Evolutionary conservation across 92 coral and sea anemone species (phyloP).

Genomic region (Actinostola sp.): DNA sequence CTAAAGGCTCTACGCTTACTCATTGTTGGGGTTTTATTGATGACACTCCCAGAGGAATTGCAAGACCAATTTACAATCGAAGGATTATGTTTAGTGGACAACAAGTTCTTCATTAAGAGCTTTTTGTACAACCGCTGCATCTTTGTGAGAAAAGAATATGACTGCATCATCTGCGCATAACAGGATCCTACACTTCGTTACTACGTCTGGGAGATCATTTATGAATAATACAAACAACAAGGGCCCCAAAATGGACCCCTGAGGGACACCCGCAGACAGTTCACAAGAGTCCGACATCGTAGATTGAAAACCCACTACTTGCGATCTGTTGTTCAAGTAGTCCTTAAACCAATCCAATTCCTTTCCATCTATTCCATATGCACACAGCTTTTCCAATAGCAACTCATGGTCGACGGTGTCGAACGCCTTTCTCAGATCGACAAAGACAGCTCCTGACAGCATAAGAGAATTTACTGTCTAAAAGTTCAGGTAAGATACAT

Average conservation of each 20-base stretch:
- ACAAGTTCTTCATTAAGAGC: too few relatives aligned
- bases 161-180: slow-evolving; percentile 20
- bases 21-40: too few relatives aligned
- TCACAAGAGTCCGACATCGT: background rate
- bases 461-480: too few relatives aligned
- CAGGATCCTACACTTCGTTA: background rate
- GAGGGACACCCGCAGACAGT: slow-evolving; percentile 24
- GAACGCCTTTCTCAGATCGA: slow-evolving; percentile 34
- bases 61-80: slow-evolving; percentile 22
- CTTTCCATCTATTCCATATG: slow-evolving; percentile 20
- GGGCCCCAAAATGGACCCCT: slow-evolving; percentile 31
- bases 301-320: slow-evolving; percentile 8
- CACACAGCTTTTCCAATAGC: slow-evolving; percentile 20
- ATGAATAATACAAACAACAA: slow-evolving; percentile 20
- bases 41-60: too few relatives aligned
- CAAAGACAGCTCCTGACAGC: too few relatives aligned
- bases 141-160: background rate
- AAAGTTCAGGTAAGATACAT: too few relatives aligned
- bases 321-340: background rate
- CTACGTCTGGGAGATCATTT: slow-evolving; percentile 27
- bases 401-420: slow-evolving; percentile 19
- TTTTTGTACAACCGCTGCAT: too few relatives aligned
- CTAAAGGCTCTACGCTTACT: too few relatives aligned
- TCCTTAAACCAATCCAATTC: slow-evolving; percentile 14
- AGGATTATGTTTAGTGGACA: slow-evolving; percentile 15